Evolutionary conservation across 2,888 invertebrate species (phyloP).

Genomic region (Tetragonisca angustula): DNA sequence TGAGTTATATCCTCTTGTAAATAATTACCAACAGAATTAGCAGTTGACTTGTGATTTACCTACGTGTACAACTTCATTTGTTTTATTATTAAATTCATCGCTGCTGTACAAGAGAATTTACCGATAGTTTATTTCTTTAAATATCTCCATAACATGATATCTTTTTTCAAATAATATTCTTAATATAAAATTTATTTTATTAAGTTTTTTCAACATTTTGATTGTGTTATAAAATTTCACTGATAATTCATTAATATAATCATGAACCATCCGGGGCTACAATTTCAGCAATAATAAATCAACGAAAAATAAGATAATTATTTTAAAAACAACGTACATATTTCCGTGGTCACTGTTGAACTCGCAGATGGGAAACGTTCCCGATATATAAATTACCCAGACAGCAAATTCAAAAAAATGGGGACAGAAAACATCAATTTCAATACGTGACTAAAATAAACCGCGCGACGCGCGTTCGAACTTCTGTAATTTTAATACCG

Average conservation of each 20-base stretch:
- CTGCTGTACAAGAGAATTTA: too few species aligned
- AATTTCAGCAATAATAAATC: not conserved
- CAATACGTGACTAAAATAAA: constrained; percentile 42
- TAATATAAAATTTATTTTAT: too few species aligned
- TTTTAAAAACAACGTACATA: not conserved
- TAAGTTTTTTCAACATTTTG: too few species aligned
- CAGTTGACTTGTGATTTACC: too few species aligned
- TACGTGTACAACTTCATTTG: too few species aligned
- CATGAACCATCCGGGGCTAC: too few species aligned
- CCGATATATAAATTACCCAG: constrained; percentile 1
- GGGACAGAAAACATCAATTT: constrained; percentile 38
- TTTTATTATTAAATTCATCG: too few species aligned
- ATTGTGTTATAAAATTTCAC: not conserved
- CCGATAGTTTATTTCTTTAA: too few species aligned
- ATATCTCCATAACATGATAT: too few species aligned
- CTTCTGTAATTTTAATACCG: constrained; percentile 42
- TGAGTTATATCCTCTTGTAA: too few species aligned
- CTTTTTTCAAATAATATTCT: too few species aligned
- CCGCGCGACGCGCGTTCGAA: not conserved
- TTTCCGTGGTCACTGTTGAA: not conserved
- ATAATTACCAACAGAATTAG: too few species aligned
- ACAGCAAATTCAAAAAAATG: not conserved
- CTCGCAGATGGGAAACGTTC: not conserved
- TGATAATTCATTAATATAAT: not conserved
- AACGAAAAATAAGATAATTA: not conserved